Evolutionary conservation across 2,113 vertebrate species (phyloP), one percentile per base, ranked within the genome.

Genomic region (Panthera uncia): DNA sequence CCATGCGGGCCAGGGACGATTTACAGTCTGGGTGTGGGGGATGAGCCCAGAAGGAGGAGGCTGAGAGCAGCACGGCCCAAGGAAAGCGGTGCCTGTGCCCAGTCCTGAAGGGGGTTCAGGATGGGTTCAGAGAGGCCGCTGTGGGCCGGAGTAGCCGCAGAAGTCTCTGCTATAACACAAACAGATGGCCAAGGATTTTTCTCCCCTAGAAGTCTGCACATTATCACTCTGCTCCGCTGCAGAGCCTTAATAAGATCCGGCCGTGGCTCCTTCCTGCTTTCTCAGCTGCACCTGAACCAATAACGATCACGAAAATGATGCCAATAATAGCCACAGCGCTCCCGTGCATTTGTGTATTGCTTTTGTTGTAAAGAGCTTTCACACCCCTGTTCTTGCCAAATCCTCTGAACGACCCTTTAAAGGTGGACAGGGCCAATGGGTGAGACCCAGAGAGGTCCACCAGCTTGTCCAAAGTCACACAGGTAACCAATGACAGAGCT

Each of bases 281-380:
- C 69, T 80, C 41, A 36, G 73, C 73, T 31, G 55, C 36, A 31
- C 89, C 88, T 41, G 74, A 25, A 29, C 48, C 48, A n/a, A 12
- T 27, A 38, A 11, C 0, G 79, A 57, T 19, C 29, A 4, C 1
- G 0, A 21, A 4, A 12, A 21, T 0, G 66, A 41, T 21, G 23
- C 31, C 69, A 4, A 0, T 10, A 12, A 21, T 1, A 16, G 31
- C 36, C 4, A 2, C 4, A 3, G 31, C 0, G 18, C 19, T 45
- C 52, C 65, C 0, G 33, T 57, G 83, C 48, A 1, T 11, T 21
- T 66, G 71, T 1, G n/a, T 5, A 16, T 50, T 31, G 2, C 45
- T 55, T 87, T 57, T 18, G 57, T 57, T 63, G 33, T 48, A 83
- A n/a, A 71, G 63, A 36, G 6, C 41, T 80, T 66, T 90, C 69